Percentiles rank a stretch among this genome's conserved stretches.
phyloP scores from a whole-genome alignment of 1,140 invertebrate genomes.

The Lasioglossum albipes region DNA sequence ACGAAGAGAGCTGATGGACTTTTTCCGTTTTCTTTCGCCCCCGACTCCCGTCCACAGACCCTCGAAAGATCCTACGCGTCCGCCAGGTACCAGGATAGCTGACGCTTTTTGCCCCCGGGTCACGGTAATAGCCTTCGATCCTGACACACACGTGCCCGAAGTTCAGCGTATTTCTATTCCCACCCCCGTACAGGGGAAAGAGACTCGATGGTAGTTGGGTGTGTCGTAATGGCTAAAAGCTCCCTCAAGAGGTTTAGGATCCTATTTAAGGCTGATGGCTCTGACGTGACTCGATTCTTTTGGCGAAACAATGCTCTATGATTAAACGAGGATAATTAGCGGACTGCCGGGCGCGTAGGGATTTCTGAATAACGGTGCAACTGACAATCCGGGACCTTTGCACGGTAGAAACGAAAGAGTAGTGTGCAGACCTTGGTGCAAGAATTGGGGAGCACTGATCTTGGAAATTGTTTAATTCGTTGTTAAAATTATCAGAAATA shows the following conservation, averaged over 20 bases:
- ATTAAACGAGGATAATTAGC: not conserved
- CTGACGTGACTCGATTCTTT: constrained; percentile 36
- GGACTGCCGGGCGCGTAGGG: too few species aligned
- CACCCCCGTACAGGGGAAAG: constrained; percentile 31
- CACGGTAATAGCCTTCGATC: constrained; percentile 47
- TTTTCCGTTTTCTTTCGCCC: constrained; percentile 18
- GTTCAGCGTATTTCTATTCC: constrained; percentile 38
- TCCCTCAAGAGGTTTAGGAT: constrained; percentile 31
- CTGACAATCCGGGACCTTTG: too few species aligned
- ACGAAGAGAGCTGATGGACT: constrained; percentile 12
- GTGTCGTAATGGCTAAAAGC: constrained; percentile 35
- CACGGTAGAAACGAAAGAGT: too few species aligned
- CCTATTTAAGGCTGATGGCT: constrained; percentile 17
- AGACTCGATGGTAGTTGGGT: constrained; percentile 1
- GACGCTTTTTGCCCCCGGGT: constrained; percentile 17
- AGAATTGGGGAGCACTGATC: too few species aligned
- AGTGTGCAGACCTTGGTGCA: too few species aligned
- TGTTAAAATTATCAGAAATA: too few species aligned
- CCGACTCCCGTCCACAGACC: too few species aligned
- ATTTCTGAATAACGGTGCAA: too few species aligned
- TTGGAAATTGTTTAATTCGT: too few species aligned
- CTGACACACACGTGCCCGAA: constrained; percentile 39
- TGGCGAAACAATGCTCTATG: not conserved
- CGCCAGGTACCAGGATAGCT: not conserved
- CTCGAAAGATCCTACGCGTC: too few species aligned